Evolutionary conservation across 2,113 vertebrate genomes (phyloP).

Genomic region (Jacana jacana): DNA sequence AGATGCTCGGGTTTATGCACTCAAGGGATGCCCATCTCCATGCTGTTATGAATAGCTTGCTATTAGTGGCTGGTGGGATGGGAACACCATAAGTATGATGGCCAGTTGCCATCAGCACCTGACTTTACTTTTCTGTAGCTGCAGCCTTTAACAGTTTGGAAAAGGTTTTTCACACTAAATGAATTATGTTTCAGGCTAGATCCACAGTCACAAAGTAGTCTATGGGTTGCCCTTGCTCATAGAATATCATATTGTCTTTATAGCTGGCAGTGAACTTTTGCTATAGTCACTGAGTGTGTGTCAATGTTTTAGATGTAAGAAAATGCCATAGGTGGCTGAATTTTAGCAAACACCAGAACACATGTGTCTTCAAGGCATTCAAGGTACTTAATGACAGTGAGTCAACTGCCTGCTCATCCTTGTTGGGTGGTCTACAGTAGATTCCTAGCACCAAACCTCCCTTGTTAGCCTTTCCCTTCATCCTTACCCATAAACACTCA

Average conservation of each 20-base stretch:
- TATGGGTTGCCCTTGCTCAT: background rate
- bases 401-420: too few relatives aligned
- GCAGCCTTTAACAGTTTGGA: background rate
- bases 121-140: background rate
- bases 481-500: too few relatives aligned
- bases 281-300: background rate
- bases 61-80: background rate
- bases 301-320: background rate
- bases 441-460: too few relatives aligned
- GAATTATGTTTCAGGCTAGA: background rate
- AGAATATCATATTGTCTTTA: conserved; percentile 4
- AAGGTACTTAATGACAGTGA: background rate
- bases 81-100: background rate
- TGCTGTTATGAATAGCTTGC: background rate
- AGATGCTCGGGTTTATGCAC: background rate
- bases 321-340: conserved; percentile 40
- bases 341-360: conserved; percentile 31
- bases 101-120: background rate
- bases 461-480: too few relatives aligned
- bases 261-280: conserved; percentile 1
- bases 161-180: background rate
- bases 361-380: background rate
- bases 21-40: background rate
- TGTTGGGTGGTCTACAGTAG: too few relatives aligned
- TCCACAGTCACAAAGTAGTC: background rate